Evolutionary conservation across 2,888 invertebrate genomes (phyloP), one percentile per base, ranked within the genome.

Genomic region (Phaedon cochleariae): DNA sequence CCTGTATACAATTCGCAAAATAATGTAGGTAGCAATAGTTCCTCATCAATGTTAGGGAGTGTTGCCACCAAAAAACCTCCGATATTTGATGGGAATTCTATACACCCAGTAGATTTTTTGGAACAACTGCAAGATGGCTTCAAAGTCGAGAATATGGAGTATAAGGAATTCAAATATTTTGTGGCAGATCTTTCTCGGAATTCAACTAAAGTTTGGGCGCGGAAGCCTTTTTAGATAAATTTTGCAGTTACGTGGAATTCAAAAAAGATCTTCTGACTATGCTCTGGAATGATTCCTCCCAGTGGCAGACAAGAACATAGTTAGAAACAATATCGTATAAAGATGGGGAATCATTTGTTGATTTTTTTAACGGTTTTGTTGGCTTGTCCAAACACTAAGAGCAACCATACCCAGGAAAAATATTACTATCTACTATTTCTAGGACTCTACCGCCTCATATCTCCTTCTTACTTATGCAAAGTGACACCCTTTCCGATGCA

Each of bases 61-160:
- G 12, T 41, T 3, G 3, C 3, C 3, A 41, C 5, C 41, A 41
- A 41, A 41, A 41, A 41, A 2, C 41, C 41, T 6, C 9, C 41
- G 10, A 17, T 17, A 48, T 17, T 48, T 9, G 18, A 17, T 17
- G 18, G 48, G 15, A 17, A 48, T 17, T 17, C 17, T 3, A 17
- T 48, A 1, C 48, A 48, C 48, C 48, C 48, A 18, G 48, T 48
- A 48, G 48, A 48, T 48, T 48, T 48, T 17, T 17, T 17, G 2
- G 48, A 48, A 3, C n/a, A 48, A 48, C 17, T 48, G 1, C 48
- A 48, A 48, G 17, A 48, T 48, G 48, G 48, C 18, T 48, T 48
- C 48, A 48, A 48, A 17, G 48, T 48, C 15, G 18, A 48, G 17
- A 10, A 48, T n/a, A 48, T 48, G 48, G 48, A n/a, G 20, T 48